These are phyloP conservation scores for Daubentonia madagascariensis DNA, from an alignment of 2,113 vertebrate genomes.

Conservation along the genomic window DNA sequence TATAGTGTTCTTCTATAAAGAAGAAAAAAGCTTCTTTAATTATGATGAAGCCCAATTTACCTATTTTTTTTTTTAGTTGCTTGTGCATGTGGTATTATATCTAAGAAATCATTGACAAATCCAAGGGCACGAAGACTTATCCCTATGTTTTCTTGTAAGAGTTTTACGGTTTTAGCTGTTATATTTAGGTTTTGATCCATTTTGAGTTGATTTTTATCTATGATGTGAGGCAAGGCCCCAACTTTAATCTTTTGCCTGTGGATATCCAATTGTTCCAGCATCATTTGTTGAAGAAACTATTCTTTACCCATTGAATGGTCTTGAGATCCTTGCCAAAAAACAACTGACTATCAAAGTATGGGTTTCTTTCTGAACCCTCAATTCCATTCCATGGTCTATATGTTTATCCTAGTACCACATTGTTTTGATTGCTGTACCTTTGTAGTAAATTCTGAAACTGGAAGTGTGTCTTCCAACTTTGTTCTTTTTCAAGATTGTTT, in stretches of 20 bases:
- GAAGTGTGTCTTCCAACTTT: not conserved
- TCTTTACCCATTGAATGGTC: not conserved
- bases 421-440: not conserved
- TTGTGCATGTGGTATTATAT: not conserved
- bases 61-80: not conserved
- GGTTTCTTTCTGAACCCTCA: not conserved
- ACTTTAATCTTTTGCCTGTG: not conserved
- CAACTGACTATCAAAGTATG: not conserved
- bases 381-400: not conserved
- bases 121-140: not conserved
- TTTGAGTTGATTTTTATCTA: not conserved
- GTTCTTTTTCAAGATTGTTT: not conserved
- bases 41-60: not conserved
- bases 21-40: not conserved
- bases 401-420: not conserved
- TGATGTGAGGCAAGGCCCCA: too few relatives aligned
- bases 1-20: not conserved
- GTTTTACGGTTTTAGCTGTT: not conserved
- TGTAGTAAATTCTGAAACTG: not conserved
- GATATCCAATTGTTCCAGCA: not conserved
- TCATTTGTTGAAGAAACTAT: not conserved
- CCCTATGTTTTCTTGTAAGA: not conserved
- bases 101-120: not conserved
- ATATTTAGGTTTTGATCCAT: not conserved
- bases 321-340: not conserved